Base-by-base conservation (phyloP, 1,140 invertebrate species). In the Brachionus asplanchnoidis region DNA sequence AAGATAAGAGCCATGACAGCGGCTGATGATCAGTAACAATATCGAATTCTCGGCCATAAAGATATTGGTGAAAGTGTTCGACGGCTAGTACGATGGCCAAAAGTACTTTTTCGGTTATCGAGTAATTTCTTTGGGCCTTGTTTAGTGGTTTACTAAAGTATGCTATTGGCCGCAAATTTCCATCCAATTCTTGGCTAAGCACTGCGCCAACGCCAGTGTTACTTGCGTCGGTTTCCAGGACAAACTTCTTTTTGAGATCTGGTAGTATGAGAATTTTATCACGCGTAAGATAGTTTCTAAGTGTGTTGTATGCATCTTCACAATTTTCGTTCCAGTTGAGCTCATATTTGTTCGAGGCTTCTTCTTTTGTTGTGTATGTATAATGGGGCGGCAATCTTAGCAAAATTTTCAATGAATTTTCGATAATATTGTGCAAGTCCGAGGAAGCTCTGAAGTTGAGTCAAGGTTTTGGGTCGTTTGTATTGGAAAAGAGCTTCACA, bases 21-120 rank as follows among this genome's bases (percentile, higher is more conserved):
- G 91, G 89, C 77, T 90, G 89, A 79, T 92, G 90, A 84, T 92
- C 90, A 1, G 90, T 92, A 14, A 87, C 85, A 5, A 92, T 80
- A 3, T 85, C 89, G 85, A 91, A 91, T 46, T 88, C 70, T n/a
- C 88, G 75, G 2, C 90, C 91, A 83, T 88, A 89, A 6, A 91
- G 53, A 83, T 88, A 90, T 60, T 89, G 56, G 56, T 90, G 87
- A 85, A 91, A 90, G 68, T 86, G 87, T 66, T 88, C 79, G 14
- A 91, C 85, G 1, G 85, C 89, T 86, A 86, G 91, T 7, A 91
- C 90, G 5, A 89, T 85, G 14, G 87, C 89, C 14, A 88, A 73
- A 44, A 73, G 85, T 86, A 90, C 88, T 66, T 86, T 87, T 85
- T 91, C 89, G 11, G 87, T 88, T 0, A 87, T 88, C 0, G 85